Evolutionary conservation across 2,113 vertebrate genomes (phyloP).

Genomic region (Stigmatopora nigra): DNA sequence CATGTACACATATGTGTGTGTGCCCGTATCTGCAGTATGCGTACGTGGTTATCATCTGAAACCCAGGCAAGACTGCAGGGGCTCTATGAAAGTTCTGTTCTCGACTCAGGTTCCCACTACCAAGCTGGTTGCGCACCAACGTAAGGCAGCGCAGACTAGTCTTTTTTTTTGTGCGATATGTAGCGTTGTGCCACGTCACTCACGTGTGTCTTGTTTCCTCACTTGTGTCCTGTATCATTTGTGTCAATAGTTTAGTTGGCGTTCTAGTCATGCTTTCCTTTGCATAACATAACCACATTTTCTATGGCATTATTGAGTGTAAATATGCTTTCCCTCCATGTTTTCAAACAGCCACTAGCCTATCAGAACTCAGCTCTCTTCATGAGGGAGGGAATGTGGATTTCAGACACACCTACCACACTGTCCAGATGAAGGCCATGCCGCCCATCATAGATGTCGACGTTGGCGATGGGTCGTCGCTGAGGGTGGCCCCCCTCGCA

Average conservation of each 20-base stretch:
- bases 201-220: constrained; percentile 1
- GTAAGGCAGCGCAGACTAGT: constrained; percentile 71
- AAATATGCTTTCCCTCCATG: constrained; percentile 1
- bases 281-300: constrained; percentile 6
- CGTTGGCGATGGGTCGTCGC: constrained; percentile 65
- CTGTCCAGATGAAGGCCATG: constrained; percentile 80
- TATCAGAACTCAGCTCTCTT: constrained; percentile 93
- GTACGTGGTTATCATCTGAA: constrained; percentile 84
- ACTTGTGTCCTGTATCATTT: constrained; percentile 11
- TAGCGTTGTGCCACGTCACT: constrained; percentile 7
- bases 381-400: constrained; percentile 80
- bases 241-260: constrained; percentile 13
- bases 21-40: constrained; percentile 65
- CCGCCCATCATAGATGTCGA: constrained; percentile 71
- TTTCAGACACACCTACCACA: constrained; percentile 83
- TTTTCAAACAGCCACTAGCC: constrained; percentile 76
- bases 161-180: constrained; percentile 32
- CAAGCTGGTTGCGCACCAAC: constrained; percentile 79
- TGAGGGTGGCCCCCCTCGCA: constrained; percentile 65
- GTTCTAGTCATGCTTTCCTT: constrained; percentile 12
- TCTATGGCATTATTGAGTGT: background rate
- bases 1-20: constrained; percentile 30
- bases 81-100: constrained; percentile 90
- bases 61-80: constrained; percentile 77
- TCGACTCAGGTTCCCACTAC: constrained; percentile 83